Conservation (phyloP, 2,888 invertebrate species). For the Drosophila paracracens region DNA sequence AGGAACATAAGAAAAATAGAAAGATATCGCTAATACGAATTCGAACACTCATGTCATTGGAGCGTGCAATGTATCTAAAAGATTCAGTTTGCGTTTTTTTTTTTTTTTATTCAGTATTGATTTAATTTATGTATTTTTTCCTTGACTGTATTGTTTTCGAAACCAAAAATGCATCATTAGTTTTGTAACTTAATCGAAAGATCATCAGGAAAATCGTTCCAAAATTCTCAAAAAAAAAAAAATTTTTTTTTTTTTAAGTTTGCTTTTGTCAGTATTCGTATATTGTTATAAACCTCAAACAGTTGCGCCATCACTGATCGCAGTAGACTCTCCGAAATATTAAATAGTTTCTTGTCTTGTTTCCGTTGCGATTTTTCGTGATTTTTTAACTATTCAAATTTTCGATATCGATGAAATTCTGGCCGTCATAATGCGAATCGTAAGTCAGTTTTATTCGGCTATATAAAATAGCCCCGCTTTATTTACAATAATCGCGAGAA, state of each 20-base stretch:
- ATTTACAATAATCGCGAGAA: neutral
- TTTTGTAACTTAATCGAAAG: neutral
- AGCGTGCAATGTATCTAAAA: slow-evolving; percentile 6
- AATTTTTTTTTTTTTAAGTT: slow-evolving; percentile 12
- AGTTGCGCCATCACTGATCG: slow-evolving; percentile 1
- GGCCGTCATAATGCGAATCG: rapidly evolving
- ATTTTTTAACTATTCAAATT: neutral
- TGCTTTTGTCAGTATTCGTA: slow-evolving; percentile 40
- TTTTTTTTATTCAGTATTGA: slow-evolving; percentile 22
- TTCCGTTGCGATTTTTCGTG: neutral
- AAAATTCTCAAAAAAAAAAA: slow-evolving; percentile 17
- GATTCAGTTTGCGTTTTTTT: neutral
- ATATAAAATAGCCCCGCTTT: neutral
- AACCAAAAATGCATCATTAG: slow-evolving; percentile 34
- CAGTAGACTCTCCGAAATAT: neutral
- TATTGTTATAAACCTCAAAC: slow-evolving; percentile 3
- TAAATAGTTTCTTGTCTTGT: neutral
- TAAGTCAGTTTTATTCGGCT: neutral
- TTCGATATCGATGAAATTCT: neutral
- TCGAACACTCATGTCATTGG: neutral
- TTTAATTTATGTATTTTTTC: neutral
- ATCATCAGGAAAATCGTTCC: slow-evolving; percentile 20
- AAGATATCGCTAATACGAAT: neutral
- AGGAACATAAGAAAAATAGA: neutral
- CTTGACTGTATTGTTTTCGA: slow-evolving; percentile 16